Evolutionary conservation across 2,797 vertebrate species (phyloP).

Genomic region (Enteromius afrohamiltoni): DNA sequence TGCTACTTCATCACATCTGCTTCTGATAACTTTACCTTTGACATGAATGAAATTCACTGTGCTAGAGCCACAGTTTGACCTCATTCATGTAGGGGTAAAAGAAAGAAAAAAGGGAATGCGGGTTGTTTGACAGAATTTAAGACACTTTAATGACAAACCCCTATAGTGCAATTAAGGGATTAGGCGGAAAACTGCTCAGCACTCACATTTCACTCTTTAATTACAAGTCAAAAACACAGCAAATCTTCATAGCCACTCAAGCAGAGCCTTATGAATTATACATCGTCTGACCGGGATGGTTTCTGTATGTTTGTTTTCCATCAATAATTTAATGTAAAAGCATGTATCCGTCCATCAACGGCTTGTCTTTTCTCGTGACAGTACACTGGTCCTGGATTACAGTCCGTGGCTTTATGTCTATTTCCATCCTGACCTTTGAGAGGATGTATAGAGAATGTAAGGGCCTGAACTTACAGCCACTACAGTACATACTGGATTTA

Average conservation of each 20-base stretch:
- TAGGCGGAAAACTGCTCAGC: conserved; percentile 58
- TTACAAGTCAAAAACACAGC: conserved; percentile 54
- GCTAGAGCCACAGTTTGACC: conserved; percentile 44
- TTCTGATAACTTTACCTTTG: conserved; percentile 58
- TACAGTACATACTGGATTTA: background rate
- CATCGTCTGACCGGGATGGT: conserved; percentile 54
- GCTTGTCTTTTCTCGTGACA: conserved; percentile 30
- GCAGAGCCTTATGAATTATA: conserved; percentile 61
- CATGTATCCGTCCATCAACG: conserved; percentile 53
- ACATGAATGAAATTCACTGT: conserved; percentile 56
- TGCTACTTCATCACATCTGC: conserved; percentile 55
- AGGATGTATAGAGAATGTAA: conserved; percentile 21
- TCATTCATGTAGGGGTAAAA: conserved; percentile 46
- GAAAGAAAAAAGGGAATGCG: conserved; percentile 19
- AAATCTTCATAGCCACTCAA: conserved; percentile 49
- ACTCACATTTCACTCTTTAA: conserved; percentile 60
- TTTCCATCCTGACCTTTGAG: conserved; percentile 56
- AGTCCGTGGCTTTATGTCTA: conserved; percentile 20
- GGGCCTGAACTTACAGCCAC: conserved; percentile 24
- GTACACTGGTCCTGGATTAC: background rate
- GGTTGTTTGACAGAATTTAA: conserved; percentile 57
- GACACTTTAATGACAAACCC: conserved; percentile 58
- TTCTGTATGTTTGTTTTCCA: conserved; percentile 61
- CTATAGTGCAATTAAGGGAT: conserved; percentile 60
- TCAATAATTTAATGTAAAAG: conserved; percentile 63